phyloP scores from a whole-genome alignment of 1,140 invertebrate species.

The Rhynchophorus ferrugineus region DNA sequence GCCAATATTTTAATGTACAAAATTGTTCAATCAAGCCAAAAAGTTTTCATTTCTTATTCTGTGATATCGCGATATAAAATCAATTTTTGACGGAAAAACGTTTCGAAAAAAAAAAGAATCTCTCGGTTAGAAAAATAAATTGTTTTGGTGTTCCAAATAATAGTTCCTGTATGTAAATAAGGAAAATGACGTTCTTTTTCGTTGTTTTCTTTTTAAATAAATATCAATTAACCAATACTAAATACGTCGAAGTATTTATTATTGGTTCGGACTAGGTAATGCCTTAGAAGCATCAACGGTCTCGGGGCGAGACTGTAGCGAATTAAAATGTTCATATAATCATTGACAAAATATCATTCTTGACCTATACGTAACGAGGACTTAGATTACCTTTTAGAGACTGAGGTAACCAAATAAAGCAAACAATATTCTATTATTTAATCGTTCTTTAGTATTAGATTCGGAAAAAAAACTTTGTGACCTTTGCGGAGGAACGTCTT shows the following conservation, averaged over 20 bases:
- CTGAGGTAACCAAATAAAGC: slow-evolving; percentile 14
- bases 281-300: no score
- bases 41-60: not conserved
- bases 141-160: not conserved
- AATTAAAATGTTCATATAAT: slow-evolving; percentile 2
- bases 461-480: no score
- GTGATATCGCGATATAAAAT: not conserved
- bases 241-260: not conserved
- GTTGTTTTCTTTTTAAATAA: not conserved
- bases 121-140: not conserved
- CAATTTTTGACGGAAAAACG: no score
- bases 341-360: not conserved
- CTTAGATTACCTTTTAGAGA: slow-evolving; percentile 4
- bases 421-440: slow-evolving; percentile 2
- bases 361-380: slow-evolving; percentile 7
- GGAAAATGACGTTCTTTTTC: not conserved
- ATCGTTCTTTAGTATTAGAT: not conserved
- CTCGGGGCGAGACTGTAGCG: no score
- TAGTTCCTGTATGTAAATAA: not conserved
- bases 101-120: not conserved
- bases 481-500: slow-evolving; percentile 2
- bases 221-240: not conserved
- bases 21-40: not conserved
- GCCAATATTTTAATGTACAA: no score
- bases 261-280: no score